Conservation (phyloP, 2,797 vertebrate genomes). For the Xenopus petersii region DNA sequence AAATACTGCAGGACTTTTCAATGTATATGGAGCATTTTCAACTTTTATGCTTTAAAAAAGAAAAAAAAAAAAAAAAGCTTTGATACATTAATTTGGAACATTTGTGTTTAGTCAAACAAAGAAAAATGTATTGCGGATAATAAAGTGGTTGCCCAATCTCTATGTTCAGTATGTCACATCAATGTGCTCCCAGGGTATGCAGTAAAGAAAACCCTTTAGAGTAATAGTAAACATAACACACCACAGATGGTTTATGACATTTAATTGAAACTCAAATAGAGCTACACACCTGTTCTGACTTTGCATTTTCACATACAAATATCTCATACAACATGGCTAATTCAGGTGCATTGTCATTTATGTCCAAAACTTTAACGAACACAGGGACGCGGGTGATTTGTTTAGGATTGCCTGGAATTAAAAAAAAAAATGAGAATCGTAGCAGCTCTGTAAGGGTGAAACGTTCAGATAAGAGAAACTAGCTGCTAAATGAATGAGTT, state of each 20-base stretch:
- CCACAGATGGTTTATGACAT: conserved; percentile 40
- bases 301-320: conserved; percentile 90
- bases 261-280: conserved; percentile 12
- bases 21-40: no score
- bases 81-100: no score
- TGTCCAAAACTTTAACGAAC: conserved; percentile 83
- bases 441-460: conserved; percentile 13
- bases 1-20: no score
- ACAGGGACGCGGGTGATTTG: conserved; percentile 83
- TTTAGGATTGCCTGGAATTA: conserved; percentile 79
- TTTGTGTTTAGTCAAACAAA: background rate
- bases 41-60: no score
- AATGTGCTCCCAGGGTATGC: background rate
- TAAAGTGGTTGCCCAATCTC: background rate
- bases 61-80: no score
- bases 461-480: conserved; percentile 20
- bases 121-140: background rate
- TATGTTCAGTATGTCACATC: conserved; percentile 3
- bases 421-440: conserved; percentile 32
- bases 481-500: conserved; percentile 26
- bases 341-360: conserved; percentile 91
- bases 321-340: conserved; percentile 88
- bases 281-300: conserved; percentile 83
- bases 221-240: conserved; percentile 1
- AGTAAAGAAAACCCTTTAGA: background rate